Percentiles rank a stretch among this genome's conserved stretches.
phyloP scores from a whole-genome alignment of 2,797 vertebrate species.

The Selene dorsalis region DNA sequence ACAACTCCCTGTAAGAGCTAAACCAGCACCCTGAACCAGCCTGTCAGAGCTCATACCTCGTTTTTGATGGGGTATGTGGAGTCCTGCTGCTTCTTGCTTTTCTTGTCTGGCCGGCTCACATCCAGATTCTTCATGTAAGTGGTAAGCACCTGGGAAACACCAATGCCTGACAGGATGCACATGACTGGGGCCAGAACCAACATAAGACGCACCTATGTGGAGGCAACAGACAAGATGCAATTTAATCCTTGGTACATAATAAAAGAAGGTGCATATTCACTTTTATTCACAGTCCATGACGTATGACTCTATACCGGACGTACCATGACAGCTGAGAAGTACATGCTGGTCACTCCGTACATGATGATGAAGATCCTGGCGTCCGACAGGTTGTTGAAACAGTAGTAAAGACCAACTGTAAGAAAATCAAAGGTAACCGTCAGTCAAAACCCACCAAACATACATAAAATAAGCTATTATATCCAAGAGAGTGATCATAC shows the following conservation, averaged over 20 bases:
- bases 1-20: neutral
- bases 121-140: conserved; percentile 99
- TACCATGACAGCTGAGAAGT: conserved; percentile 99
- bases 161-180: conserved; percentile 98
- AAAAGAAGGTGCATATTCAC: neutral
- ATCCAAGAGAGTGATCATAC: neutral
- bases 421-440: conserved; percentile 17
- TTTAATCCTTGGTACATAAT: neutral
- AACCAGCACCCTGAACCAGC: neutral
- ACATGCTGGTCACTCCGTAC: conserved; percentile 99
- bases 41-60: conserved; percentile 82
- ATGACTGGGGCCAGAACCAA: conserved; percentile 97
- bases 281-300: no score
- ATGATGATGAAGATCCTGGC: conserved; percentile 99
- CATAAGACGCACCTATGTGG: conserved; percentile 94
- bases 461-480: no score
- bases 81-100: conserved; percentile 96
- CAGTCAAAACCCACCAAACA: neutral
- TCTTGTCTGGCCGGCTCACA: conserved; percentile 96
- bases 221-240: neutral
- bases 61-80: conserved; percentile 98
- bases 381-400: conserved; percentile 97
- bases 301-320: conserved; percentile 15
- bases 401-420: conserved; percentile 97
- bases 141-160: conserved; percentile 96